Evolutionary conservation across 2,888 invertebrate species (phyloP), one percentile per base, ranked within the genome.

Genomic region (Horisme vitalbata): DNA sequence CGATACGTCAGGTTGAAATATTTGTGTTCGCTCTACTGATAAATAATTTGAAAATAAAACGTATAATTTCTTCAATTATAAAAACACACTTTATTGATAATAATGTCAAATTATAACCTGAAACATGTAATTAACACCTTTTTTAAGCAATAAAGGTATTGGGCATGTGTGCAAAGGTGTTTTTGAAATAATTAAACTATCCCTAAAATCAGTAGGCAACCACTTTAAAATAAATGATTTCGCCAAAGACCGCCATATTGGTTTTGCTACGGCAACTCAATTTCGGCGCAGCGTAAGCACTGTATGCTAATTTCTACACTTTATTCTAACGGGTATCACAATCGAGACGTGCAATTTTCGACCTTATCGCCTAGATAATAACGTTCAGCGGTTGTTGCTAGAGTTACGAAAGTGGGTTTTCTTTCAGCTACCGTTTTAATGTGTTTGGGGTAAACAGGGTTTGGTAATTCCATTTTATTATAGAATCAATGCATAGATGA

Each of bases 241-340:
- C 32, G 26, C 14, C 49, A 36, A 23, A 35, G 41, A 33, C 43
- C 34, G 62, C 71, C 73, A 75, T 75, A 77, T 73, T 76, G 71
- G 73, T 71, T 77, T 71, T 51, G 50, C 68, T 59, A 67, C 54
- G 63, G 55, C 55, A 71, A 72, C 74, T 66, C 75, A 72, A 75
- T 77, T 75, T 71, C 53, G 64, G 58, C 59, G 61, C 50, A 59
- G 53, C 52, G 59, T 57, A 55, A 59, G 60, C 57, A 56, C 63
- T 62, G 59, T 65, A 75, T 67, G 64, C 65, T 67, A 71, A 72
- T 69, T 70, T 65, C 47, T 49, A 48, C 51, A 49, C 50, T n/a
- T n/a, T n/a, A n/a, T n/a, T n/a, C n/a, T n/a, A n/a, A n/a, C n/a
- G 41, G 43, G 41, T 30, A 41, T 41, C 41, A 43, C 51, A 41